Evolutionary conservation across 92 coral and sea anemone species (phyloP).

Genomic region (Isaurus tuberculatus): DNA sequence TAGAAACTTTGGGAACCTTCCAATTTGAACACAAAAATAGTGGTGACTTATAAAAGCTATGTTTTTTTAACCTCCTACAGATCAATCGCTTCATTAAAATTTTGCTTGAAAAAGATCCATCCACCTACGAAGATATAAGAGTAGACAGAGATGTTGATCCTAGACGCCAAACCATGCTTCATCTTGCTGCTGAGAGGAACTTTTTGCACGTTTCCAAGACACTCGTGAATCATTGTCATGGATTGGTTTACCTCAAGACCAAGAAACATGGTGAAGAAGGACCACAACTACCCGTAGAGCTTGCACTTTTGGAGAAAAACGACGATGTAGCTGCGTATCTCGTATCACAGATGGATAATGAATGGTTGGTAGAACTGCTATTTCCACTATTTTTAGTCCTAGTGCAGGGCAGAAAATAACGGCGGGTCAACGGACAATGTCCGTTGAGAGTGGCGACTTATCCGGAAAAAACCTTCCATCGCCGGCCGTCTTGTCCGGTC

Average conservation of each 20-base stretch:
- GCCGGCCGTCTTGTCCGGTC: no score
- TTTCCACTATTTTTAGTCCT: not conserved
- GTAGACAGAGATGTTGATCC: conserved; percentile 62
- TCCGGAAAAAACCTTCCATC: no score
- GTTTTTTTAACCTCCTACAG: conserved; percentile 35
- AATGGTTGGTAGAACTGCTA: conserved; percentile 58
- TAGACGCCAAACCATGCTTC: conserved; percentile 68
- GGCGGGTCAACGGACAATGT: no score
- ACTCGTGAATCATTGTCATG: conserved; percentile 71
- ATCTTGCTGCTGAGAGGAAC: conserved; percentile 77
- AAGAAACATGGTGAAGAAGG: conserved; percentile 59
- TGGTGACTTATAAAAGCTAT: no score
- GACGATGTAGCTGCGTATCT: conserved; percentile 79
- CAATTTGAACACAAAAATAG: no score
- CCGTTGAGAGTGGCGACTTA: no score
- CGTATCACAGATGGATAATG: conserved; percentile 75
- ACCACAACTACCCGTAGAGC: conserved; percentile 70
- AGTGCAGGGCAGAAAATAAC: no score
- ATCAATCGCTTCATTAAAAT: conserved; percentile 74
- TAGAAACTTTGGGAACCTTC: no score
- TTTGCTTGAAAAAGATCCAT: conserved; percentile 72
- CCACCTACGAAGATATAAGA: conserved; percentile 75
- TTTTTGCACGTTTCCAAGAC: conserved; percentile 75
- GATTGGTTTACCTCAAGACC: conserved; percentile 71
- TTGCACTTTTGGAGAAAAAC: conserved; percentile 64